phyloP scores from a whole-genome alignment of 2,797 vertebrate genomes.

The Tadarida brasiliensis region DNA sequence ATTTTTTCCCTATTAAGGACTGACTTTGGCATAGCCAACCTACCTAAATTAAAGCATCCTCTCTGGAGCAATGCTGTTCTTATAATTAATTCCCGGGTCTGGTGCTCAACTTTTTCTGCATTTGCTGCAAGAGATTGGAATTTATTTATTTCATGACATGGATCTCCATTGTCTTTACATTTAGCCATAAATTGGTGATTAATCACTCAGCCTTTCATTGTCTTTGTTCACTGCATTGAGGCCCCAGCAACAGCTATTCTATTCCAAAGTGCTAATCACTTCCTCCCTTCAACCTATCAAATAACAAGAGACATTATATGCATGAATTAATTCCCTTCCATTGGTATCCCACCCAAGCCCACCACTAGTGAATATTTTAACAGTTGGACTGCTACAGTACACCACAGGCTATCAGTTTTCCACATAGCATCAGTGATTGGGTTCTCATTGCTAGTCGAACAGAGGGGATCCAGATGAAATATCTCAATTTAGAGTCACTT shows the following conservation, averaged over 20 bases:
- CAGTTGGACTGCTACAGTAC: not conserved
- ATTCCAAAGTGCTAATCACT: not conserved
- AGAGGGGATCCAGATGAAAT: not conserved
- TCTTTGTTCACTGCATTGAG: not conserved
- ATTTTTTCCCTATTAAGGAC: not conserved
- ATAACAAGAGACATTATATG: not conserved
- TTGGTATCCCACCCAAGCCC: not conserved
- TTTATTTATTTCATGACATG: not conserved
- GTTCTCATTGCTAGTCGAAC: not conserved
- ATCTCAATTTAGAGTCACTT: not conserved
- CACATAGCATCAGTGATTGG: not conserved
- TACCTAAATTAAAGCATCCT: slow-evolving; percentile 22
- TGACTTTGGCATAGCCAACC: not conserved
- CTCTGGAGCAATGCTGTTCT: not conserved
- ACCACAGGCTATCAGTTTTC: not conserved
- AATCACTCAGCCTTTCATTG: not conserved
- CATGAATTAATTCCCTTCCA: not conserved
- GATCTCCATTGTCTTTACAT: not conserved
- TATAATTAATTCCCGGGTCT: not conserved
- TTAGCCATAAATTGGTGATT: not conserved
- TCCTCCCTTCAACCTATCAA: not conserved
- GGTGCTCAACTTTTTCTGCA: not conserved
- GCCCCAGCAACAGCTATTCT: not conserved
- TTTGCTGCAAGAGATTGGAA: not conserved
- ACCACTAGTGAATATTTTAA: not conserved